Evolutionary conservation across 2,888 invertebrate genomes (phyloP), one percentile per base, ranked within the genome.

Genomic region (Pachliopta kotzebuea): DNA sequence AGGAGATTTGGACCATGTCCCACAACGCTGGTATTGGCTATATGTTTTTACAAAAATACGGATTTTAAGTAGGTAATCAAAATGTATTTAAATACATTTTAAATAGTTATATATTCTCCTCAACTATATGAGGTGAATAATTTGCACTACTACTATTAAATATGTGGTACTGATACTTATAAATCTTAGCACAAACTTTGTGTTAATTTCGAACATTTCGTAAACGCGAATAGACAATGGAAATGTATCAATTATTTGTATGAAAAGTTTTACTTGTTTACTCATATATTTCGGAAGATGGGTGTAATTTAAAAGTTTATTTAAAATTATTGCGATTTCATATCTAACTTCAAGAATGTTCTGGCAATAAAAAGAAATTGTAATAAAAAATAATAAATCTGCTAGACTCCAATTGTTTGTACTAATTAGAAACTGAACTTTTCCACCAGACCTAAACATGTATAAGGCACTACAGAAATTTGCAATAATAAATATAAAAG

Each of bases 161-260:
- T 45, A 57, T 21, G 57, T 23, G 21, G 45, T 45, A 45, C 42
- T 37, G 14, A 57, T 24, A 24, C 24, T 24, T 11, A 57, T 18
- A 24, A 57, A 57, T 9, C 45, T 57, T 1, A 57, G 42, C 17
- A 57, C 23, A 45, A 57, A n/a, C 45, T 45, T 45, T 23, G n/a
- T 18, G 45, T 57, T 45, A 1, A 57, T 24, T n/a, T 18, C 8
- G 23, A 57, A 57, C 42, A 57, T 57, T 18, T 45, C 57, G 18
- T 81, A 88, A 26, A 69, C 66, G 17, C n/a, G 61, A 21, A 73
- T 69, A 11, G 68, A 45, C 52, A 75, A 67, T 1, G 84, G 78
- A 85, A 86, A 87, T 0, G 83, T 80, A 26, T 85, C 81, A n/a
- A 84, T 76, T 7, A 86, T 61, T 54, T 84, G 80, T 79, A 85